Percentiles rank a stretch among this genome's conserved stretches.
phyloP scores from a whole-genome alignment of 2,888 invertebrate species.

The Eustalomyia histrio region DNA sequence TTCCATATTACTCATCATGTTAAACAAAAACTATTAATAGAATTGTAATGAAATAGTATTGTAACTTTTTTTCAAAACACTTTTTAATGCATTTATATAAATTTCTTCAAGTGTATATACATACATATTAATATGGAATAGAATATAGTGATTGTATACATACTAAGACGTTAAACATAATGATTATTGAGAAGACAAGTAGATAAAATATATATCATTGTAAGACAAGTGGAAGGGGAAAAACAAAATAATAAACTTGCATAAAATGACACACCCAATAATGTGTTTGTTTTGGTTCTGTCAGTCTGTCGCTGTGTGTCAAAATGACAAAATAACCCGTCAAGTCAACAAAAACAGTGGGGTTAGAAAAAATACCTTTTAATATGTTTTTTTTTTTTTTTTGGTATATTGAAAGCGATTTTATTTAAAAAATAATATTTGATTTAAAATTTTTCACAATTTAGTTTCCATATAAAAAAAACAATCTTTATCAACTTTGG shows the following conservation, averaged over 20 bases:
- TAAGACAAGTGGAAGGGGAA: conserved; percentile 44
- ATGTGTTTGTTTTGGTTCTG: background rate
- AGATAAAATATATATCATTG: conserved; percentile 4
- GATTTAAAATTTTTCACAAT: no score
- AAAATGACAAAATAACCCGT: background rate
- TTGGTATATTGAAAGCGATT: no score
- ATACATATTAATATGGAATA: background rate
- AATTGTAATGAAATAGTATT: no score
- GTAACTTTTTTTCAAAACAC: no score
- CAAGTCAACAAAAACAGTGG: background rate
- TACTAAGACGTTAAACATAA: conserved; percentile 2
- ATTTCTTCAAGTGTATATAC: no score
- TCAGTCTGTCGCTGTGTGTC: background rate
- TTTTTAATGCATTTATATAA: no score
- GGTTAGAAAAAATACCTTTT: background rate
- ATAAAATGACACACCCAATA: conserved; percentile 19
- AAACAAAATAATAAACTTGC: conserved; percentile 29
- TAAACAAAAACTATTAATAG: no score
- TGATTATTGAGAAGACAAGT: conserved; percentile 6
- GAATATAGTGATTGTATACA: conserved; percentile 1
- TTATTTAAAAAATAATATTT: no score
- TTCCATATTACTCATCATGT: no score
- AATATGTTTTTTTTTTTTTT: no score
- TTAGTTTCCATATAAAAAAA: no score
- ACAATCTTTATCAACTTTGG: no score